Base-by-base conservation (phyloP, 2,797 vertebrate genomes). In the Chaunax sp. region DNA sequence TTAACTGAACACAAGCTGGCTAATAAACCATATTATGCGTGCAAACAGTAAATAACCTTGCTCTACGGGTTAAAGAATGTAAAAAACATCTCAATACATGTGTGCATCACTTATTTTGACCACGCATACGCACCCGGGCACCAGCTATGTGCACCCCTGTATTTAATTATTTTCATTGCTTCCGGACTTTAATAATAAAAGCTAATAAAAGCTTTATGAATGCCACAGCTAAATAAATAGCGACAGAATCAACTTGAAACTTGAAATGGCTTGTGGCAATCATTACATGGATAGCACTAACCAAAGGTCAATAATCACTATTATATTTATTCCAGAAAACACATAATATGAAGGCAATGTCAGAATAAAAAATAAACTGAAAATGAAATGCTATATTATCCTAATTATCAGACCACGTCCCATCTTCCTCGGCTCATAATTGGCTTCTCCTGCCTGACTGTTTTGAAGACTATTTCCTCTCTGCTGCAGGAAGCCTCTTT, bases 401-500 rank as follows among this genome's bases (percentile, higher is more conserved):
- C 9, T 22, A 74, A 78, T 23, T 54, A 55, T 40, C 30, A 33
- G 23, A 12, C 23, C 43, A 25, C 20, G 15, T 30, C 25, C 23
- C 51, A 43, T 41, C 59, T 59, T 56, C 13, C 14, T 61, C 56
- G 30, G 43, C 46, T 69, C 40, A 59, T 75, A 69, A 79, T 59
- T 83, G 49, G 20, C 22, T 46, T 64, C 44, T 25, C 40, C 70
- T 53, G 16, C 28, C 50, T 41, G 19, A 4, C 30, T 2, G 7
- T 62, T 77, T 65, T 40, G 30, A 44, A 35, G 11, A 60, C 52
- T 26, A 16, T 64, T 15, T 67, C 35, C 9, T 64, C 16, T 71
- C 67, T 60, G 9, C 43, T 23, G 19, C 47, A 63, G 59, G 63
- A 57, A 73, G 28, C 61, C 56, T 51, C 62, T 78, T 54, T 75